Evolutionary conservation across 1,140 invertebrate species (phyloP).

Genomic region (Arion vulgaris): DNA sequence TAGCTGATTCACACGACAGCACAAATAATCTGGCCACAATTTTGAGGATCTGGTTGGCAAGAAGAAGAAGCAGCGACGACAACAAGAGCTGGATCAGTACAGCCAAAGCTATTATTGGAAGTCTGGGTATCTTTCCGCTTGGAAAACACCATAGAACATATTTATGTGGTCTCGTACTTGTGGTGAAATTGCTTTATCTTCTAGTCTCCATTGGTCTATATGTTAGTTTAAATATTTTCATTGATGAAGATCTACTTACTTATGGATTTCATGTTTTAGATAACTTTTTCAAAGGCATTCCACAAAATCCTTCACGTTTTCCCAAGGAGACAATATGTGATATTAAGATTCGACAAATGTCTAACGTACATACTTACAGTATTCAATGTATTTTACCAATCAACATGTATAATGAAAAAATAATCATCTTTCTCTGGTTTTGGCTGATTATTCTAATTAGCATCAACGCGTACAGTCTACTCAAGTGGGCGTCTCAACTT

Average conservation of each 20-base stretch:
- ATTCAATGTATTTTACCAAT: conserved; percentile 75
- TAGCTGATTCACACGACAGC: conserved; percentile 19
- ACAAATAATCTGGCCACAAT: conserved; percentile 22
- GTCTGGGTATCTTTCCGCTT: conserved; percentile 9
- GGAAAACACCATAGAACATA: conserved; percentile 17
- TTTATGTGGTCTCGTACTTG: background rate
- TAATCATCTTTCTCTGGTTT: conserved; percentile 70
- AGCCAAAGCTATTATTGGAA: conserved; percentile 3
- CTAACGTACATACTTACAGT: conserved; percentile 64
- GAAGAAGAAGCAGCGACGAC: background rate
- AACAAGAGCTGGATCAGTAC: background rate
- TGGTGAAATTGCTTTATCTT: conserved; percentile 16
- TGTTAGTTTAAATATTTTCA: conserved; percentile 21
- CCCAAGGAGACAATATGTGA: conserved; percentile 75
- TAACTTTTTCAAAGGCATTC: conserved; percentile 14
- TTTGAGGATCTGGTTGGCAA: conserved; percentile 3
- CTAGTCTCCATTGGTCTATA: background rate
- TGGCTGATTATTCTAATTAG: conserved; percentile 62
- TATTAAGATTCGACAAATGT: conserved; percentile 73
- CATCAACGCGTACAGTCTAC: conserved; percentile 53
- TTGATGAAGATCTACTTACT: conserved; percentile 24
- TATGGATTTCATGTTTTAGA: conserved; percentile 27
- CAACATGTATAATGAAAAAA: conserved; percentile 76
- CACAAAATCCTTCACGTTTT: conserved; percentile 54
- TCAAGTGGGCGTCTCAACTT: conserved; percentile 57